Evolutionary conservation across 2,888 invertebrate species (phyloP), one percentile per base, ranked within the genome.

Genomic region (Achlya flavicornis): DNA sequence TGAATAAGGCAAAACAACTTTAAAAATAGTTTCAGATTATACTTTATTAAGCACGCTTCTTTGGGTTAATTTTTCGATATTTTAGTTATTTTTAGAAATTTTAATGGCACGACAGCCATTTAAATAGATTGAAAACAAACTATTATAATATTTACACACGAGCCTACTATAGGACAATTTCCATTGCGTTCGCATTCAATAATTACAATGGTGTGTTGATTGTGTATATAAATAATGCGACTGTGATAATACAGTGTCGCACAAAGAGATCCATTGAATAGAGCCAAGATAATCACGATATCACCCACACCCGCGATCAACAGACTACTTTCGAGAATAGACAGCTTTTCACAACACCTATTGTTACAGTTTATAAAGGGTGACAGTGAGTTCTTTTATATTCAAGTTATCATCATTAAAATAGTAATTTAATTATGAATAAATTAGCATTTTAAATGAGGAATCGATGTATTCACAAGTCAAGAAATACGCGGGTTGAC

Each of bases 211-310:
- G 63, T 64, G 61, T 33, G 35, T 48, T 60, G 63, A 67, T 70
- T 66, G 67, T 65, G 53, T 65, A 57, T 46, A 63, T 62, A 67
- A 64, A 67, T 67, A 67, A 65, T 63, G 57, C 60, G 61, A 61
- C 62, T 61, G 58, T 66, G 70, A 67, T 68, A 72, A 71, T 69
- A 71, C 71, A 70, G 72, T 74, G 70, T 74, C 72, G 70, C 64
- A 76, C 77, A 78, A 79, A 78, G 77, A 78, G 78, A 78, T 79
- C 71, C 71, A 69, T 74, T 76, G 73, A 79, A 77, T 78, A 72
- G 71, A 70, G 69, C 68, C 66, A 70, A 77, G 78, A 78, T 78
- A 78, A 72, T 68, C 65, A 61, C 59, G 61, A 64, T 66, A 66
- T 62, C 66, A 64, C 64, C 62, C 66, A 65, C 69, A 63, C 68